Evolutionary conservation across 2,113 vertebrate species (phyloP), one percentile per base, ranked within the genome.

Genomic region (Amphilophus citrinellus): DNA sequence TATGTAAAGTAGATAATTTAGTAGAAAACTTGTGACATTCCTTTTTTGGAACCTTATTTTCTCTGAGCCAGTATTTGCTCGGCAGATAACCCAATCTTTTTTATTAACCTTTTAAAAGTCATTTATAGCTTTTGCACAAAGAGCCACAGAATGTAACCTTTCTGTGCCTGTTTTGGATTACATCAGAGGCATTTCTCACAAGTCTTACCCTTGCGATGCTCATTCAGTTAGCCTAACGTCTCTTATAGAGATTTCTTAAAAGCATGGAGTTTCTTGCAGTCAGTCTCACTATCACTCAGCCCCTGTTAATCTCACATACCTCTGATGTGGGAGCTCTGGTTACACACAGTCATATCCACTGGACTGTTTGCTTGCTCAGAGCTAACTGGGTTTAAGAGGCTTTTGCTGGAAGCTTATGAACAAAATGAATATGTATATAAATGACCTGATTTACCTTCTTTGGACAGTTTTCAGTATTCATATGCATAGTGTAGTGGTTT

Each of bases 271-370:
- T 61, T 86, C 79, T 85, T 35, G 7, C 47, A 59, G 53, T 83
- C 71, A 39, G n/a, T 73, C 68, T 32, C 47, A 35, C 47, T 56
- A 76, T 89, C 87, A 85, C 47, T 87, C 79, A 83, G 9, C 63
- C 6, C 65, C 82, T 83, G 66, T 37, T 92, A 87, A 92, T 91
- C 60, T 75, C 35, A 35, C 5, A 22, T 85, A 83, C 75, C 73
- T 82, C 82, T 92, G 82, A 90, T 87, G 53, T 84, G 39, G 37
- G 59, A 35, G 85, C 68, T 90, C 86, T 66, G 59, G 78, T 88
- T 87, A 80, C 84, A 86, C 62, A 80, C 53, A 17, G 59, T 80
- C 56, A 83, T 61, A 75, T 37, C 20, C 3, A 13, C 60, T 57
- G 80, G 61, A 53, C 60, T 76, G 73, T 88, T 76, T 76, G 24